Evolutionary conservation across 2,113 vertebrate species (phyloP).

Genomic region (Odontophorus gujanensis): DNA sequence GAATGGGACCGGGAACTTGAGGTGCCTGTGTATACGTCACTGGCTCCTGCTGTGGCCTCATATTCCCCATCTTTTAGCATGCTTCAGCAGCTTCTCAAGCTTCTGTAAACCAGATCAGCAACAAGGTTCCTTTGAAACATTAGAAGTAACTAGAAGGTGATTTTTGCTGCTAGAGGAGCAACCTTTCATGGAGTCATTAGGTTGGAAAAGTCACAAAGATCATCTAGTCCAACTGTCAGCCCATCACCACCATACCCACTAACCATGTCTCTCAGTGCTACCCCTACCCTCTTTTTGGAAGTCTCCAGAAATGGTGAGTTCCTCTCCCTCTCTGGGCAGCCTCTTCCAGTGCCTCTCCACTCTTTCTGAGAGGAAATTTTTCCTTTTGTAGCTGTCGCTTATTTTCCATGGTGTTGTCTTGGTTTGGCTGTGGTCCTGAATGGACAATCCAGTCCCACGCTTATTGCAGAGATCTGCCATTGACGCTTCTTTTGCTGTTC

Average conservation of each 20-base stretch:
- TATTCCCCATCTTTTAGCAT: not conserved
- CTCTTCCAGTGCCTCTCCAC: too few species aligned
- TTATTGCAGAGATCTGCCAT: not conserved
- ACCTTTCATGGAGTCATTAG: too few species aligned
- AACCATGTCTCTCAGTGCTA: too few species aligned
- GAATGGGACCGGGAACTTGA: not conserved
- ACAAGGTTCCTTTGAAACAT: not conserved
- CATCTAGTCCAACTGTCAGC: too few species aligned
- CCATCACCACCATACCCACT: too few species aligned
- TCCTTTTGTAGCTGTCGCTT: not conserved
- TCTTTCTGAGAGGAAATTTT: too few species aligned
- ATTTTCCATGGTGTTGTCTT: not conserved
- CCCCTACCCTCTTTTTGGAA: too few species aligned
- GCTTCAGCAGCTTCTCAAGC: not conserved
- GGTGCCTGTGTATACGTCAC: not conserved
- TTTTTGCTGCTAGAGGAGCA: not conserved
- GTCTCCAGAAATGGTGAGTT: too few species aligned
- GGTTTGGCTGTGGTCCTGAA: not conserved
- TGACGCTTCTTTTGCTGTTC: not conserved
- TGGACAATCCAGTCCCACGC: not conserved
- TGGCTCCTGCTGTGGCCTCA: not conserved
- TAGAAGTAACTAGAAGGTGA: not conserved
- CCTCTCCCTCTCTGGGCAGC: too few species aligned
- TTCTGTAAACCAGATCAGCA: not conserved
- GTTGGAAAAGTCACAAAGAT: too few species aligned